Conservation (phyloP, 2,113 vertebrate species). For the Mus pahari region DNA sequence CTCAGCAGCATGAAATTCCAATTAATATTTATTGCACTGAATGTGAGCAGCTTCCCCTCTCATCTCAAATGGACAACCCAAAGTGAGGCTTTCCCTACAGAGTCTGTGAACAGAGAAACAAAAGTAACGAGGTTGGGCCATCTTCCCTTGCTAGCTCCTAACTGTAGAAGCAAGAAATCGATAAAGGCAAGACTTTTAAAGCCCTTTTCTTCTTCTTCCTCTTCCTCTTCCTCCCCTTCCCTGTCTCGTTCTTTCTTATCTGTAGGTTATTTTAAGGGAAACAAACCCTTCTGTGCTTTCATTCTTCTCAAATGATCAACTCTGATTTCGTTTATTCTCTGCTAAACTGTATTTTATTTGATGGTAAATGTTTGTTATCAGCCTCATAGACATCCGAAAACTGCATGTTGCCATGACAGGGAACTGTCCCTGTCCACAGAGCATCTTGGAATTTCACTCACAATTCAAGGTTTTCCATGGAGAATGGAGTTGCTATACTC, state of each 20-base stretch:
- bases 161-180: neutral
- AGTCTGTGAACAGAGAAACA: neutral
- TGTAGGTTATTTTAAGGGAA: neutral
- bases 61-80: neutral
- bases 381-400: slow-evolving; percentile 43
- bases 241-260: neutral
- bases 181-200: neutral
- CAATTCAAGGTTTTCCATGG: slow-evolving; percentile 41
- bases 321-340: slow-evolving; percentile 42
- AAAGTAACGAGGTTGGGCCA: neutral
- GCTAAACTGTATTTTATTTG: slow-evolving; percentile 39
- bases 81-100: neutral
- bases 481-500: slow-evolving; percentile 67
- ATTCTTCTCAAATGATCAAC: slow-evolving; percentile 13
- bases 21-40: neutral
- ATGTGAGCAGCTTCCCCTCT: neutral
- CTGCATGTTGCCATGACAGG: neutral
- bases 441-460: slow-evolving; percentile 24
- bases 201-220: neutral
- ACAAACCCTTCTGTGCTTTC: neutral
- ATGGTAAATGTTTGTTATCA: neutral
- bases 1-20: neutral
- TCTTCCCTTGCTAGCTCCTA: neutral
- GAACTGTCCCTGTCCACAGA: neutral
- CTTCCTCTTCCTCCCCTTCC: neutral